phyloP scores from a whole-genome alignment of 2,797 vertebrate genomes.

The Eulemur rubriventer region DNA sequence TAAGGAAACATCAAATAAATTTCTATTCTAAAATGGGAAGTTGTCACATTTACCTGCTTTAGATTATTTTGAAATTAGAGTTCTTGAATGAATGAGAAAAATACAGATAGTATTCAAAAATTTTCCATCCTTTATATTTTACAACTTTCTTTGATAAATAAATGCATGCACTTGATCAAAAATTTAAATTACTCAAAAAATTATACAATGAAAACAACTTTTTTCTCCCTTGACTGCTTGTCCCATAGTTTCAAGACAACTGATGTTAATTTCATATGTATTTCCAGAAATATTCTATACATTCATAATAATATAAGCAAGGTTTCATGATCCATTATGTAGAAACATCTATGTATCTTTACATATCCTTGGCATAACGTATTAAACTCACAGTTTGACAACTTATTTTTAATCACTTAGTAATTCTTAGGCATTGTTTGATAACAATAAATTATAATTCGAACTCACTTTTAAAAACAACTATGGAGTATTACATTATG shows the following conservation, averaged over 20 bases:
- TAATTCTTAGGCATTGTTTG: neutral
- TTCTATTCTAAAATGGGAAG: neutral
- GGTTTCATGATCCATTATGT: neutral
- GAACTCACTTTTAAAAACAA: neutral
- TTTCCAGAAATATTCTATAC: neutral
- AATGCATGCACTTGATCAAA: neutral
- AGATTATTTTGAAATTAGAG: neutral
- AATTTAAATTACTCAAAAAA: neutral
- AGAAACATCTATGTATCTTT: neutral
- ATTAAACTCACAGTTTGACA: neutral
- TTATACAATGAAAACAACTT: neutral
- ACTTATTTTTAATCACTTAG: neutral
- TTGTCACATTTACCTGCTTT: neutral
- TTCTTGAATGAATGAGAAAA: neutral
- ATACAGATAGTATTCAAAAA: neutral
- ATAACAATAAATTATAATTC: constrained; percentile 6
- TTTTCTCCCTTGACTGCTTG: neutral
- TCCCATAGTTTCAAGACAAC: neutral
- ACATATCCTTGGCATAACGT: neutral
- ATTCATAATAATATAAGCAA: neutral
- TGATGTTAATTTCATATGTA: neutral
- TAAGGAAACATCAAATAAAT: neutral
- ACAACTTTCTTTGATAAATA: neutral
- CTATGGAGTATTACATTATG: neutral
- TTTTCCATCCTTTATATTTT: neutral